Conservation (phyloP, 2,113 vertebrate genomes). For the Colistium nudipinnis region DNA sequence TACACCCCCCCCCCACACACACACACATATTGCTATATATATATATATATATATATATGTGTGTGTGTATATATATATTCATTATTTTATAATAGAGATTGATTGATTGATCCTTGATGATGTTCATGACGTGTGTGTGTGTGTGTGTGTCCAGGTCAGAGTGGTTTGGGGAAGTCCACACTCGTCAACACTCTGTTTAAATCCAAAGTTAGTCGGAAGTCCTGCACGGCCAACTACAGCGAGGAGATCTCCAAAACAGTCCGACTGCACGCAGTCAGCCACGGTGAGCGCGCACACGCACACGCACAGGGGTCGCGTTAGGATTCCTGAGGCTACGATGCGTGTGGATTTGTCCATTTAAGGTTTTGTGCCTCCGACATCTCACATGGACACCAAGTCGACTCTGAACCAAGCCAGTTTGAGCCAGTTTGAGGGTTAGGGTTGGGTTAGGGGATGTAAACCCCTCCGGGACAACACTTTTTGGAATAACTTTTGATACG, state of each 20-base stretch:
- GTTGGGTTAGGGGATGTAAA: too few relatives aligned
- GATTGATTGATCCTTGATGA: too few relatives aligned
- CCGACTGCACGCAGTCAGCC: constrained; percentile 89
- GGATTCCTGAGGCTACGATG: neutral
- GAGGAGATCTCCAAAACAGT: constrained; percentile 87
- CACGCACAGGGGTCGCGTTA: neutral
- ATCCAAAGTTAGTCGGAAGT: constrained; percentile 91
- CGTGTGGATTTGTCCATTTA: neutral
- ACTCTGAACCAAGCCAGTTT: too few relatives aligned
- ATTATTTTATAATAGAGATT: too few relatives aligned
- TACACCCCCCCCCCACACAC: neutral
- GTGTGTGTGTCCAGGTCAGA: constrained; percentile 87
- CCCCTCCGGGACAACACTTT: too few relatives aligned
- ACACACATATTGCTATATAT: neutral
- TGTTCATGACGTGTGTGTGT: neutral
- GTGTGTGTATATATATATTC: too few relatives aligned
- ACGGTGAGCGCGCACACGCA: constrained; percentile 78
- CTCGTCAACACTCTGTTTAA: constrained; percentile 98
- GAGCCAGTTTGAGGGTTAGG: too few relatives aligned
- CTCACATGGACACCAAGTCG: neutral
- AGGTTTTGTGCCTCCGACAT: neutral
- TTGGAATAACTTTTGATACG: too few relatives aligned
- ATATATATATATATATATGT: too few relatives aligned
- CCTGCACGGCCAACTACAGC: constrained; percentile 74
- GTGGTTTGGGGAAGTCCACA: constrained; percentile 96